Conservation (phyloP, 2,888 invertebrate genomes). For the Athalia circularis region DNA sequence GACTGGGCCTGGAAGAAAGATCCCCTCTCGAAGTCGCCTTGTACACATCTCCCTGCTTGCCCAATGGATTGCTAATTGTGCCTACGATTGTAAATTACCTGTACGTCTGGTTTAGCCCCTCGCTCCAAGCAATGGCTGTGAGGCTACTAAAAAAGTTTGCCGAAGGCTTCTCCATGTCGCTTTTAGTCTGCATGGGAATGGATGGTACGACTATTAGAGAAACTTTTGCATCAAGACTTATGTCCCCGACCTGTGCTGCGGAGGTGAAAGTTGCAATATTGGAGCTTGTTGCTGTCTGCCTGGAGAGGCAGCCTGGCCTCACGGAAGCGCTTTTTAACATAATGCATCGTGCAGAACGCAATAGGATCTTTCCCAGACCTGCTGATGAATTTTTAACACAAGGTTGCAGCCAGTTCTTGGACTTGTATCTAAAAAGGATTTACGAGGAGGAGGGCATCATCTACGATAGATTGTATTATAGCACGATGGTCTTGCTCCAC, state of each 20-base stretch:
- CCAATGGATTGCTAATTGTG: slow-evolving; percentile 73
- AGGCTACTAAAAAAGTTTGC: slow-evolving; percentile 77
- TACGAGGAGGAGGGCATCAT: slow-evolving; percentile 68
- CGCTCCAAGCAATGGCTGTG: slow-evolving; percentile 77
- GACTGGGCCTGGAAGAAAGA: slow-evolving; percentile 63
- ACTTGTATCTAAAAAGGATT: slow-evolving; percentile 67
- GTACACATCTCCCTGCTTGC: slow-evolving; percentile 71
- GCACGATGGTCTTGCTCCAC: slow-evolving; percentile 70
- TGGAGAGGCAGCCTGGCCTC: slow-evolving; percentile 74
- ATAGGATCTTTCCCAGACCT: slow-evolving; percentile 69
- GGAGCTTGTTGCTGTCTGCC: slow-evolving; percentile 73
- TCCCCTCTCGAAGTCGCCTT: slow-evolving; percentile 71
- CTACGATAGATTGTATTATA: slow-evolving; percentile 68
- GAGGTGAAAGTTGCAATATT: slow-evolving; percentile 74
- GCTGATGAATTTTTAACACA: slow-evolving; percentile 70
- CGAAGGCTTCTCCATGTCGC: slow-evolving; percentile 77
- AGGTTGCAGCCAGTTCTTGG: slow-evolving; percentile 70
- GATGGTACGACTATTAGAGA: slow-evolving; percentile 78
- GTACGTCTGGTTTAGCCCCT: slow-evolving; percentile 77
- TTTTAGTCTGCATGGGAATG: slow-evolving; percentile 78
- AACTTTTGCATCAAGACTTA: slow-evolving; percentile 76
- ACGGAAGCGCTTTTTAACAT: slow-evolving; percentile 73
- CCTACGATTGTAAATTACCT: slow-evolving; percentile 78
- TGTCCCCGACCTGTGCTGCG: slow-evolving; percentile 75
- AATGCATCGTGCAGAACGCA: slow-evolving; percentile 70